Evolutionary conservation across 2,113 vertebrate genomes (phyloP).

Genomic region (Hippocampus mohnikei): DNA sequence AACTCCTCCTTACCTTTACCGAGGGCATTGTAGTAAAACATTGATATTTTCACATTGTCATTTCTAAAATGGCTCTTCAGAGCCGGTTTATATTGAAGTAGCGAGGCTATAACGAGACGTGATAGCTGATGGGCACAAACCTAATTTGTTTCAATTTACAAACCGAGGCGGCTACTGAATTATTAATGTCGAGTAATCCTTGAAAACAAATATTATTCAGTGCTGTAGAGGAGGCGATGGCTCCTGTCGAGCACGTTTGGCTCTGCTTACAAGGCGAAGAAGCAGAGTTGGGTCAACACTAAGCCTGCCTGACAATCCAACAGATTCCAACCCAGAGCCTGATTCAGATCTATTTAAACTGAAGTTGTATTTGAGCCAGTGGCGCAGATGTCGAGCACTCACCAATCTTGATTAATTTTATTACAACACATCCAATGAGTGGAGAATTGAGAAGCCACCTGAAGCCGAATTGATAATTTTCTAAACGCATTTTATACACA

Average conservation of each 20-base stretch:
- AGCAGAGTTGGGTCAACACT: slow-evolving; percentile 28
- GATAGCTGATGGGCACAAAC: background rate
- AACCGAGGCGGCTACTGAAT: background rate
- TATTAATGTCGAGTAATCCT: background rate
- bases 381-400: slow-evolving; percentile 35
- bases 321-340: slow-evolving; percentile 16
- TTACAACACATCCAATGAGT: slow-evolving; percentile 44
- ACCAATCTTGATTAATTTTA: slow-evolving; percentile 52
- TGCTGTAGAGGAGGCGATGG: background rate
- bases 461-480: slow-evolving; percentile 53
- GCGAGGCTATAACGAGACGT: background rate
- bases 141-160: background rate
- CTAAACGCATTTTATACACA: slow-evolving; percentile 25
- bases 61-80: background rate
- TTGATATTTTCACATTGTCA: background rate
- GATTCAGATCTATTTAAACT: slow-evolving; percentile 30
- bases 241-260: slow-evolving; percentile 7
- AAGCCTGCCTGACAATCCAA: background rate
- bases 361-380: slow-evolving; percentile 50
- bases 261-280: background rate
- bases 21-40: background rate
- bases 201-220: background rate
- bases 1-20: background rate
- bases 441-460: slow-evolving; percentile 39
- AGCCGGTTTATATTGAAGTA: background rate